Evolutionary conservation across 1,140 invertebrate species (phyloP), one percentile per base, ranked within the genome.

Genomic region (Euwallacea similis): DNA sequence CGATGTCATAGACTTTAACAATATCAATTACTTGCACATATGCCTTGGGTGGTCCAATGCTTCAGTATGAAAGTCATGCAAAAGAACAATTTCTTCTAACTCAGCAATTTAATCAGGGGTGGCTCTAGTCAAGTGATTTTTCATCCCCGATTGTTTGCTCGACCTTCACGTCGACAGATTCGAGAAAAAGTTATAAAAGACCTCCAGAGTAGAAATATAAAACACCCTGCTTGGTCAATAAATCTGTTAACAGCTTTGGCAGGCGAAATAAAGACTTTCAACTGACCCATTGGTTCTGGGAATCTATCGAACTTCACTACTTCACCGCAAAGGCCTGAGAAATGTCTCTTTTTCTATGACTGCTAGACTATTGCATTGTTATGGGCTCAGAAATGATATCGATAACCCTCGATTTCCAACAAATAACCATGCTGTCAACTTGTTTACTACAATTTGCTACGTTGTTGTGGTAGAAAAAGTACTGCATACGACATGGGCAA

Each of bases 201-300:
- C 44, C 46, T 53, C 41, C 55, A 33, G 58, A 53, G 56, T 50
- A 61, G 58, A 69, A 33, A 33, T 33, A 33, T 59, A 46, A 69
- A 69, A 69, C 21, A 16, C n/a, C 44, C 43, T 33, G 21, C 21
- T 11, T 11, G 43, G 66, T 16, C 54, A 47, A 69, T 69, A 69
- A 69, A 69, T 69, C 66, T 69, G 47, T 42, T n/a, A 54, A 56
- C 64, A 66, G 21, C 21, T 66, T 56, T 13, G 9, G n/a, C 7
- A 43, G 11, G 44, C 16, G 47, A 69, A 53, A 53, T 53, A 69
- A 69, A 69, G 66, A 61, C 55, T 13, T 59, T 46, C 50, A 61
- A 43, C 33, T 46, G 56, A 47, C 42, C 66, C 59, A 44, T 62
- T 16, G 8, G 44, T 69, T 69, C 66, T 33, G 13, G 47, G 66